phyloP scores from a whole-genome alignment of 2,797 vertebrate species.

The Sebastes steindachneri region DNA sequence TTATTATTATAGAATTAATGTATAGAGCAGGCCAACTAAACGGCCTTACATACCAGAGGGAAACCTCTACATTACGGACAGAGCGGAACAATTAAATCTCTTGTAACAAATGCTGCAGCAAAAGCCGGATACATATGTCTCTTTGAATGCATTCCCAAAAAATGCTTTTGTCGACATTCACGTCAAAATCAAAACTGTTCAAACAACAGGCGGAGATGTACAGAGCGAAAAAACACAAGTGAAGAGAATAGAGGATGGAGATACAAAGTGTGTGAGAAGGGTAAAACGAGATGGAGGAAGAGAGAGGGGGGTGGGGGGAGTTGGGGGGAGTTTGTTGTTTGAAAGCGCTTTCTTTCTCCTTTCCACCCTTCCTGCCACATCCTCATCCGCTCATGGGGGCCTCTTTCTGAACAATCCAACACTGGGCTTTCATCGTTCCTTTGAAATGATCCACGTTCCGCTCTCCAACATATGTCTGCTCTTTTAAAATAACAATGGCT shows the following conservation, averaged over 20 bases:
- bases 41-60: not conserved
- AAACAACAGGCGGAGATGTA: constrained; percentile 48
- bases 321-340: constrained; percentile 45
- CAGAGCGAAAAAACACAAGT: constrained; percentile 18
- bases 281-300: constrained; percentile 48
- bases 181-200: constrained; percentile 49
- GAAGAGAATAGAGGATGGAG: constrained; percentile 30
- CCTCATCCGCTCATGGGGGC: constrained; percentile 70
- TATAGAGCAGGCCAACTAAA: not conserved
- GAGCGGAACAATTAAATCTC: constrained; percentile 31
- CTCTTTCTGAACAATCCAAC: constrained; percentile 80
- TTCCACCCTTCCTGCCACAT: constrained; percentile 71
- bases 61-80: constrained; percentile 19
- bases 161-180: constrained; percentile 51
- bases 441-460: constrained; percentile 72
- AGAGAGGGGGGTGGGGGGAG: not conserved
- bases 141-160: constrained; percentile 60
- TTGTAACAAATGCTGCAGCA: constrained; percentile 21
- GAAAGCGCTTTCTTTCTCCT: constrained; percentile 67
- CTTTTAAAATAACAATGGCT: constrained; percentile 78
- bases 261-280: constrained; percentile 43
- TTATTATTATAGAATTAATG: not conserved
- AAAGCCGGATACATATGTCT: constrained; percentile 42
- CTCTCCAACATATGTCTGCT: constrained; percentile 80
- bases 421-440: constrained; percentile 75